A percentile compares a stretch with the other conserved stretches of the same genome.
Conservation (phyloP, 2,113 vertebrate species). For the Larimichthys polyactis region DNA sequence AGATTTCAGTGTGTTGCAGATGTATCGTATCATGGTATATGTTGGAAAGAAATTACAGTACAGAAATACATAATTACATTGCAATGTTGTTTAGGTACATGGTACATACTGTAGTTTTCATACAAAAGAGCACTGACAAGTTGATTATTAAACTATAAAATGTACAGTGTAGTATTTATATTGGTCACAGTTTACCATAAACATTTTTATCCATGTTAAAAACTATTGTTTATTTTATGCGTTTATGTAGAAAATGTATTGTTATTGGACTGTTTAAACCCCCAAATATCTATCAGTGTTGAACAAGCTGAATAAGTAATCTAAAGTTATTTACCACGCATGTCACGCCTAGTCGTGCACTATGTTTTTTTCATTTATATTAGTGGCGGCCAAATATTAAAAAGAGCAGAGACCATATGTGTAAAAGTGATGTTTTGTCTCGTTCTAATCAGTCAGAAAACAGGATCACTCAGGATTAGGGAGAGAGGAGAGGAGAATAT, state of each 20-base stretch:
- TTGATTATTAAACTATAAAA: no score
- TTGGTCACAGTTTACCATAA: no score
- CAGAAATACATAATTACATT: background rate
- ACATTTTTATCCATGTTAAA: no score
- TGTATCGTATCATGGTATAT: no score
- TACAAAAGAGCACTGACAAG: no score
- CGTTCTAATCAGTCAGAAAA: slow-evolving; percentile 39
- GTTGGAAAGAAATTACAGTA: background rate
- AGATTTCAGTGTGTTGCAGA: no score
- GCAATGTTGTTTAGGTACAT: background rate
- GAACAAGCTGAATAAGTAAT: background rate
- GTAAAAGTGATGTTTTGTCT: slow-evolving; percentile 25
- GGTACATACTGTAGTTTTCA: no score
- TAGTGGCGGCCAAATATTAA: slow-evolving; percentile 1
- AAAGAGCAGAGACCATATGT: slow-evolving; percentile 19
- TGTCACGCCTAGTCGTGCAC: background rate
- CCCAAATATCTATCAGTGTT: background rate
- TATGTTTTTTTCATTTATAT: slow-evolving; percentile 29
- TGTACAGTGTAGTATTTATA: no score
- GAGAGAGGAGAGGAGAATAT: slow-evolving; percentile 4
- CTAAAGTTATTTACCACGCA: slow-evolving; percentile 5
- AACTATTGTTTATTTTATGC: no score
- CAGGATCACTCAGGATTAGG: slow-evolving; percentile 27
- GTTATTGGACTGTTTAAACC: no score
- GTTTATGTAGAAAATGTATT: no score